Conservation (phyloP, 1,140 invertebrate species). For the Parasteatoda tepidariorum region DNA sequence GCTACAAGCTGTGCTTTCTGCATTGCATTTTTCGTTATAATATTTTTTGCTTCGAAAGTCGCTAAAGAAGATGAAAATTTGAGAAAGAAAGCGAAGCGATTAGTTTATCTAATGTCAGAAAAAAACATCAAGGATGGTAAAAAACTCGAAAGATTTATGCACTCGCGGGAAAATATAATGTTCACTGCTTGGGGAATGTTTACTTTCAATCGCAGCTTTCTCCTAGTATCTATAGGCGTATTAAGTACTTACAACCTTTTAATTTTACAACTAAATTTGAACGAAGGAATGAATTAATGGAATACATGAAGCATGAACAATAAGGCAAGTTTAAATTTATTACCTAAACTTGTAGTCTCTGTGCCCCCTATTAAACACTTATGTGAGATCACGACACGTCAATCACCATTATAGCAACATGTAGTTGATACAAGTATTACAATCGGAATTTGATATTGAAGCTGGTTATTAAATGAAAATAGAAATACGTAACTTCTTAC, state of each 20-base stretch:
- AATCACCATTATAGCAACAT: no score
- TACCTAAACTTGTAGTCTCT: no score
- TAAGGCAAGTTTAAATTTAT: no score
- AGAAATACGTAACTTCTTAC: no score
- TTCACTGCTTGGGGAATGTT: not conserved
- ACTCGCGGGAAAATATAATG: not conserved
- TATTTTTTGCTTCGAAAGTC: not conserved
- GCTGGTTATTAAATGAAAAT: no score
- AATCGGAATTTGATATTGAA: no score
- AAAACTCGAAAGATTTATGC: not conserved
- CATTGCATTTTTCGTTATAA: not conserved
- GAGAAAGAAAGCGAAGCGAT: not conserved
- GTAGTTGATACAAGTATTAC: no score
- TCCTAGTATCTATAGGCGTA: not conserved
- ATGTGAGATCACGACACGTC: no score
- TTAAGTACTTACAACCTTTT: not conserved
- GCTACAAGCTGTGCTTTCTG: not conserved
- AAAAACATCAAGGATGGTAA: not conserved
- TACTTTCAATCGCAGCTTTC: not conserved
- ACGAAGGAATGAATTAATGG: no score
- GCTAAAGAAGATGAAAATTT: not conserved
- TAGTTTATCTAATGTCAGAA: not conserved
- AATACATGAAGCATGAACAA: no score
- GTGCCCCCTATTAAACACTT: no score
- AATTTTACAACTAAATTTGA: not conserved